Evolutionary conservation across 2,888 invertebrate genomes (phyloP), one percentile per base, ranked within the genome.

Genomic region (Zhengitettix transpicula): DNA sequence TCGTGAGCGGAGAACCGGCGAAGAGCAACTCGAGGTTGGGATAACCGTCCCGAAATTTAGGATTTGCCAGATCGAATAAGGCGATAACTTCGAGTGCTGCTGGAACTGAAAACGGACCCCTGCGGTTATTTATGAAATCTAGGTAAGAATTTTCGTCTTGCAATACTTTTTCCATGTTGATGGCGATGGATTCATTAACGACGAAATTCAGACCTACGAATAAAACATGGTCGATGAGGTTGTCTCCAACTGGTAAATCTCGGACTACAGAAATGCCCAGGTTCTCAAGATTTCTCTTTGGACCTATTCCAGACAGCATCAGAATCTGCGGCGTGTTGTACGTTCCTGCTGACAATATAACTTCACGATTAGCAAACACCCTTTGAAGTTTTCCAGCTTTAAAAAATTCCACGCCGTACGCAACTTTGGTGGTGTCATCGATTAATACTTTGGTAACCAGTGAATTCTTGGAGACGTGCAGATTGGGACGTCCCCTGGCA

Each of bases 211-310:
- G 74, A 3, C 84, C 83, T 2, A 83, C 82, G 65, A 88, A 79
- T 0, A 85, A 84, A 15, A 87, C 77, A 68, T 90, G 90, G 70
- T 90, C 90, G 71, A 89, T 89, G 0, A 90, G 77, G 72, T 91
- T 90, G 67, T 81, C 80, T 10, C 91, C 91, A 0, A 91, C 90
- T 2, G 82, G 83, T 1, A 87, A 75, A 69, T 90, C 79, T 63
- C 81, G 76, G 44, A 87, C 68, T 1, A 84, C 77, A 0, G 77
- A 71, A 58, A 91, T 85, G 16, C 76, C 76, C 1, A 81, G 68
- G 3, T 78, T 72, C 62, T 77, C 67, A 57, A 85, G 69, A 64
- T 84, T 82, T 7, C 78, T 71, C 65, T 71, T 76, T 1, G 85
- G 85, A 0, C 85, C 85, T 12, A 85, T 71, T 1, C 84, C 84